Evolutionary conservation across 1,140 invertebrate genomes (phyloP).

Genomic region (Geopemphigus sp.): DNA sequence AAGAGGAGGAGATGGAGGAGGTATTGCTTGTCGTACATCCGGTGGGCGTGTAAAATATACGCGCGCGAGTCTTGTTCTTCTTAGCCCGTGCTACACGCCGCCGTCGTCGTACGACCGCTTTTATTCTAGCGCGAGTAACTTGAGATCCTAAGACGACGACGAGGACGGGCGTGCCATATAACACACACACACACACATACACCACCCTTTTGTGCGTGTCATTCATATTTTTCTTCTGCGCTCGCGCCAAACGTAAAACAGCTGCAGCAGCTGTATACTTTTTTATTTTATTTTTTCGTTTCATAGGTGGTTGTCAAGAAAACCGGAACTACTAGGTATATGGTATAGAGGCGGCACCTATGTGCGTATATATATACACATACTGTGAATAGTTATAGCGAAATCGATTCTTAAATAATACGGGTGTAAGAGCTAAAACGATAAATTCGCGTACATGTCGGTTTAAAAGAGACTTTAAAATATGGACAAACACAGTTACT

Average conservation of each 20-base stretch:
- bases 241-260: slow-evolving; percentile 30
- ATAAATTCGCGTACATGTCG: too few relatives aligned
- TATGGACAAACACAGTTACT: too few relatives aligned
- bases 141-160: slow-evolving; percentile 22
- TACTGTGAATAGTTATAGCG: background rate
- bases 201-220: slow-evolving; percentile 37
- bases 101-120: background rate
- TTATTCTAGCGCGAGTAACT: slow-evolving; percentile 13
- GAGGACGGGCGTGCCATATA: slow-evolving; percentile 36
- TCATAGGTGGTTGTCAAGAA: background rate
- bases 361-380: background rate
- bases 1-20: slow-evolving; percentile 18
- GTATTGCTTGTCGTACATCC: slow-evolving; percentile 37
- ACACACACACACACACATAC: background rate
- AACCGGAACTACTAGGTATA: slow-evolving; percentile 25
- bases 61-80: slow-evolving; percentile 17
- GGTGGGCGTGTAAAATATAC: slow-evolving; percentile 16
- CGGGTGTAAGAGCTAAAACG: too few relatives aligned
- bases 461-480: too few relatives aligned
- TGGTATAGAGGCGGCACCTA: slow-evolving; percentile 7
- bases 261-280: slow-evolving; percentile 13
- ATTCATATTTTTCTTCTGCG: slow-evolving; percentile 37
- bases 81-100: slow-evolving; percentile 30
- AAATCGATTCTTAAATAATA: background rate
- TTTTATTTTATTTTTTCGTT: background rate